These are phyloP conservation scores for Hedychridium roseum DNA, from an alignment of 2,888 invertebrate genomes.

Conservation along the genomic window DNA sequence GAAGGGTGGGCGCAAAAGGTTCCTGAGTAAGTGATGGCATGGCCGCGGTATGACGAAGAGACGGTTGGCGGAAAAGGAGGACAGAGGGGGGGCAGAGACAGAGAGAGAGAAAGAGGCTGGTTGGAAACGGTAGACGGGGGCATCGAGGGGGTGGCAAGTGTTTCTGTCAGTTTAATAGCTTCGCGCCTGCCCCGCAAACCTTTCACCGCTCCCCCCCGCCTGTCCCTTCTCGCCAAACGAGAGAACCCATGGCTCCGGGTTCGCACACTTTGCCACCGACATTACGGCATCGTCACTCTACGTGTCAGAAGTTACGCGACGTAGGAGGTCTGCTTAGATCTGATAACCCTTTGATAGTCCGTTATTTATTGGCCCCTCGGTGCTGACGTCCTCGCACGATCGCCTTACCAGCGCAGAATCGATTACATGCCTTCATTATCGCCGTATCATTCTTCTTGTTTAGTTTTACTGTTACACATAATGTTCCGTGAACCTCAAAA, in stretches of 20 bases:
- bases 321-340: slow-evolving; percentile 49
- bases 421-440: slow-evolving; percentile 21
- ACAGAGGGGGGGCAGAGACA: slow-evolving; percentile 23
- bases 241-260: slow-evolving; percentile 34
- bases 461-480: no score
- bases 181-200: slow-evolving; percentile 48
- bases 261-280: slow-evolving; percentile 49
- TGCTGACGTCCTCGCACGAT: slow-evolving; percentile 21
- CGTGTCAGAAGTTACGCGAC: slow-evolving; percentile 60
- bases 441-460: no score
- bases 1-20: slow-evolving; percentile 45
- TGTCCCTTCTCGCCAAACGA: slow-evolving; percentile 24
- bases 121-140: slow-evolving; percentile 29
- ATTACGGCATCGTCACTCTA: slow-evolving; percentile 61
- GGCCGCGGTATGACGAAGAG: slow-evolving; percentile 32
- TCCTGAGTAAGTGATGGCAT: slow-evolving; percentile 44
- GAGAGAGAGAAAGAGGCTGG: slow-evolving; percentile 28
- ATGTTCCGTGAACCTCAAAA: no score
- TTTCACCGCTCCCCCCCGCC: slow-evolving; percentile 18
- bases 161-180: slow-evolving; percentile 65
- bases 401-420: slow-evolving; percentile 28
- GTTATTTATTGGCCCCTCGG: slow-evolving; percentile 43
- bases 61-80: slow-evolving; percentile 18
- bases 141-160: slow-evolving; percentile 61
- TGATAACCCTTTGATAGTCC: slow-evolving; percentile 60